Conservation (phyloP, 2,113 vertebrate genomes). For the Nestor notabilis region DNA sequence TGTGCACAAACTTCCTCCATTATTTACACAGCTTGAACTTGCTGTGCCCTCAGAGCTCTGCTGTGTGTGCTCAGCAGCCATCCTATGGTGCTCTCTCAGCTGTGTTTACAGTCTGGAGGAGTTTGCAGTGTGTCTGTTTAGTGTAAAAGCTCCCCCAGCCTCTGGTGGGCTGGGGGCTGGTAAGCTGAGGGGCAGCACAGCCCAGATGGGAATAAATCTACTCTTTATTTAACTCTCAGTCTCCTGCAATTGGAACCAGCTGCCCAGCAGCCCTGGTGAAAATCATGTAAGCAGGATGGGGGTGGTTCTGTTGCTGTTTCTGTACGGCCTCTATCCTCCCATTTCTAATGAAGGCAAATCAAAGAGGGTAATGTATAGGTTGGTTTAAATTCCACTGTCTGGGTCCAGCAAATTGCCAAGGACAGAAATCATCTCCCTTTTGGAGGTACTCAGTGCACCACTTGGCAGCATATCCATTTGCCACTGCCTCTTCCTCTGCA, state of each 20-base stretch:
- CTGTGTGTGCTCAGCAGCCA: constrained; percentile 39
- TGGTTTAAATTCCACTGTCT: constrained; percentile 7
- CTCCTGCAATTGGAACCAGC: constrained; percentile 34
- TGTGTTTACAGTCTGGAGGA: constrained; percentile 75
- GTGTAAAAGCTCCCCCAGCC: constrained; percentile 49
- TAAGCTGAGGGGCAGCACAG: not conserved
- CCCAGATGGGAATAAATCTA: constrained; percentile 21
- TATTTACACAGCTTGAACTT: constrained; percentile 67
- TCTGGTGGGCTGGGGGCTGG: not conserved
- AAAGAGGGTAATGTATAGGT: not conserved
- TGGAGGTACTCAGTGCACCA: not conserved
- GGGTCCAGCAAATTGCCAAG: not conserved
- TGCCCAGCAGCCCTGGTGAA: constrained; percentile 12
- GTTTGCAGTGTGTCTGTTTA: constrained; percentile 53
- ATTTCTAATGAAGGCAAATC: constrained; percentile 18
- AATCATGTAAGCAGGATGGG: not conserved
- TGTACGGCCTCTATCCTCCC: not conserved
- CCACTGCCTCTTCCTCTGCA: not conserved
- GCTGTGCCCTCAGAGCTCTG: constrained; percentile 6
- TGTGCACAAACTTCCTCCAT: constrained; percentile 40
- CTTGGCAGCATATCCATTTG: not conserved
- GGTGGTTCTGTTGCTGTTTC: not conserved
- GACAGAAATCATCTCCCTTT: not conserved
- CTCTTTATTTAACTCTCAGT: constrained; percentile 31
- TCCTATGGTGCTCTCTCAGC: constrained; percentile 51